Evolutionary conservation across 64 coral and sea anemone genomes (phyloP).

Genomic region (Porites lutea): DNA sequence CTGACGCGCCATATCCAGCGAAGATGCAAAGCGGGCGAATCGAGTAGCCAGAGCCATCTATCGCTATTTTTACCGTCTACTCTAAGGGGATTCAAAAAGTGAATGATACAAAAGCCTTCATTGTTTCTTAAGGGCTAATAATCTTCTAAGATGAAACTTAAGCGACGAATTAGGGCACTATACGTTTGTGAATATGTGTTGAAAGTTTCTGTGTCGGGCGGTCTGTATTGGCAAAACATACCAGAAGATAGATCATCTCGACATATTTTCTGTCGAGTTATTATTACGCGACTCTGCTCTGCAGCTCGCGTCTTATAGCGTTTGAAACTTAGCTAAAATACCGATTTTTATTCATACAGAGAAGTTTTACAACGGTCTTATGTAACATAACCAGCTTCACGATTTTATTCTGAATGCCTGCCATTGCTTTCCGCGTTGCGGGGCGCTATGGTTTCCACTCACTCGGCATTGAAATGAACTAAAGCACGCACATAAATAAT

Average conservation of each 20-base stretch:
- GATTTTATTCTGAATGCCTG: conserved; percentile 33
- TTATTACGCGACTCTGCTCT: too few species aligned
- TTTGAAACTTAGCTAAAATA: not conserved
- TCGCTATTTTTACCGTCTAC: conserved; percentile 33
- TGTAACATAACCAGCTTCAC: not conserved
- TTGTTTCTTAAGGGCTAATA: conserved; percentile 24
- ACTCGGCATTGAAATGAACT: conserved; percentile 44
- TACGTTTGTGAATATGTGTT: not conserved
- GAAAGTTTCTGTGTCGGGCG: conserved; percentile 15
- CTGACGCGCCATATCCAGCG: conserved; percentile 6
- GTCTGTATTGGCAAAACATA: conserved; percentile 29
- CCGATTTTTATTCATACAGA: not conserved
- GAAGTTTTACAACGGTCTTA: not conserved
- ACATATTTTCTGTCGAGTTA: not conserved
- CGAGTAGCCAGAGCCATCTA: conserved; percentile 19
- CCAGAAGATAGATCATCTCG: conserved; percentile 29
- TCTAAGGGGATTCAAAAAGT: not conserved
- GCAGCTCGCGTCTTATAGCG: not conserved
- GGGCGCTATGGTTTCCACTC: conserved; percentile 47
- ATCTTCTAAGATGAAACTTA: not conserved
- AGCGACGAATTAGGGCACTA: not conserved
- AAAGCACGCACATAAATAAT: conserved; percentile 34
- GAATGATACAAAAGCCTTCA: conserved; percentile 22
- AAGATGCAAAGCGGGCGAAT: not conserved
- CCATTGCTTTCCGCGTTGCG: conserved; percentile 52